These are phyloP conservation scores for Naja naja DNA, from an alignment of 2,113 vertebrate species.

Conservation along the genomic window DNA sequence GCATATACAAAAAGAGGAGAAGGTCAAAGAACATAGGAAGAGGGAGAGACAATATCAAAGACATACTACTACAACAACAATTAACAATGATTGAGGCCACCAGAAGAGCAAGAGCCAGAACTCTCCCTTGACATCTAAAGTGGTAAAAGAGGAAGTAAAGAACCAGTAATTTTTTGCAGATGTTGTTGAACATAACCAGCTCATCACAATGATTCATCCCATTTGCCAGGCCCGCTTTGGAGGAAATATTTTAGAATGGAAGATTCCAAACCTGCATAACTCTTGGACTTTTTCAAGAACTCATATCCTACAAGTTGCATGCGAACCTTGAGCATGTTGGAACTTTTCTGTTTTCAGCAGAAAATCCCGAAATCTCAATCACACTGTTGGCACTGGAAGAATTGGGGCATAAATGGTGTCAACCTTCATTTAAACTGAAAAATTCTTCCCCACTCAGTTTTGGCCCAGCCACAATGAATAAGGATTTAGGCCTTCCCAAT, in stretches of 20 bases:
- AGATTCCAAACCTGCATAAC: not conserved
- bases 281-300: not conserved
- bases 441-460: not conserved
- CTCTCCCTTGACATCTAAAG: too few relatives aligned
- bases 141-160: too few relatives aligned
- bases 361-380: not conserved
- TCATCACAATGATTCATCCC: not conserved
- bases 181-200: not conserved
- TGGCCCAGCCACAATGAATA: not conserved
- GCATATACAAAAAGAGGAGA: too few relatives aligned
- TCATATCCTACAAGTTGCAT: not conserved
- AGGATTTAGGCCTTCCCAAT: not conserved
- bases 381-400: not conserved
- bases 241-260: not conserved
- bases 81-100: too few relatives aligned
- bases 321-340: not conserved
- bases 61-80: too few relatives aligned
- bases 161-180: not conserved
- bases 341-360: not conserved
- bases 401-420: not conserved
- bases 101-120: too few relatives aligned
- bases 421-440: not conserved
- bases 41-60: too few relatives aligned
- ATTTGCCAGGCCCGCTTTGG: not conserved
- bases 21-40: too few relatives aligned